Base-by-base conservation (phyloP, 2,888 invertebrate species). In the Eubasilissa splendida region DNA sequence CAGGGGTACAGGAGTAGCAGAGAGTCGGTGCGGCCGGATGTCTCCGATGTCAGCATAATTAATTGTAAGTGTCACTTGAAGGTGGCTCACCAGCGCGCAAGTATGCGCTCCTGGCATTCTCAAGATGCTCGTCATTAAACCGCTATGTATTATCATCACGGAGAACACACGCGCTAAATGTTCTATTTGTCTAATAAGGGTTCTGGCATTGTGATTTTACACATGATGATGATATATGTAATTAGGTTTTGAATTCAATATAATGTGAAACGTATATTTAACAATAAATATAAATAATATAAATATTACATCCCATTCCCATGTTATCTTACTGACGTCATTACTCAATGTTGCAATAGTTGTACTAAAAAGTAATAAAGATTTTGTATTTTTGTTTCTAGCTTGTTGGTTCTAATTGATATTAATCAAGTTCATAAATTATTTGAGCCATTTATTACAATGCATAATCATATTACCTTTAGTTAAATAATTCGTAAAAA, bases 1-100 rank as follows among this genome's bases (percentile, higher is more conserved):
- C 74, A 50, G 59, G 59, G 11, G 58, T 14, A 42, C 74, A 74
- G 58, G 12, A 53, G 33, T 42, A 12, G 54, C 31, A 65, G 53
- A 2, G 14, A 22, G 53, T 12, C 42, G 31, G 50, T 65, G 22
- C 53, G 14, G n/a, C 63, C n/a, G 76, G 54, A 14, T 60, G 65
- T 63, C 53, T 76, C 76, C 58, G 65, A 76, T 76, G 65, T 76
- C 65, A 63, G 60, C 65, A 65, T 76, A 76, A 76, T 76, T 76
- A 76, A 76, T 76, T 52, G 76, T 22, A 65, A 63, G 76, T 76
- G 76, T 76, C 65, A 65, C 60, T 10, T 12, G 65, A 31, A 58
- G 58, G 50, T 60, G 54, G 59, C 52, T n/a, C 74, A 59, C 59
- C 74, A 33, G 14, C 59, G 50, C 22, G 60, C 59, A 14, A 60